A percentile compares a stretch with the other conserved stretches of the same genome.
These are phyloP conservation scores for Fragum whitleyi DNA, from an alignment of 2,888 invertebrate genomes.

Conservation along the genomic window DNA sequence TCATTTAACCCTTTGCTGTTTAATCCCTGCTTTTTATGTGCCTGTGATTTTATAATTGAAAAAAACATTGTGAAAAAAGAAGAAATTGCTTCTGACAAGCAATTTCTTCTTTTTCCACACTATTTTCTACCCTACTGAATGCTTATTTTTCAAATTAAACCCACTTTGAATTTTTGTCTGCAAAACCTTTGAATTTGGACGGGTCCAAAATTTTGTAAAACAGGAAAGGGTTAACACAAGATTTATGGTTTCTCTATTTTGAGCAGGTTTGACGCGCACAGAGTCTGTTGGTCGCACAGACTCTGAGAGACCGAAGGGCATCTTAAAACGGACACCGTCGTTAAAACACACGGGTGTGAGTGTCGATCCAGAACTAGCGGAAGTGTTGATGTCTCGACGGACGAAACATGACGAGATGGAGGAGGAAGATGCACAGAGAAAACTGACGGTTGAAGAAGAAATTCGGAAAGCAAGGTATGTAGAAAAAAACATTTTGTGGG, in stretches of 20 bases:
- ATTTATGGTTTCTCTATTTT: background rate
- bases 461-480: conserved; percentile 71
- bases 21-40: no score
- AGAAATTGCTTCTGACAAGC: no score
- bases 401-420: conserved; percentile 65
- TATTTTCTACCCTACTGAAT: no score
- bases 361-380: conserved; percentile 76
- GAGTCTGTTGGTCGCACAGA: conserved; percentile 71
- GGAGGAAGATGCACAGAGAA: conserved; percentile 58
- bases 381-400: conserved; percentile 71
- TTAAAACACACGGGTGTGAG: conserved; percentile 70
- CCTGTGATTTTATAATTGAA: no score
- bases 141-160: no score
- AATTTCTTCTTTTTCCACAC: no score
- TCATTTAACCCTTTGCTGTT: no score
- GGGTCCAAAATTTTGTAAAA: no score
- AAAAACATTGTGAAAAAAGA: no score
- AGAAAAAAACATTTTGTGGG: background rate
- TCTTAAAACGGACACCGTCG: conserved; percentile 77
- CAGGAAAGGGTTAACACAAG: no score
- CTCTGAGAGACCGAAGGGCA: conserved; percentile 74
- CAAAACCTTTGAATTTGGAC: no score
- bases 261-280: conserved; percentile 44
- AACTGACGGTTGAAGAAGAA: conserved; percentile 71
- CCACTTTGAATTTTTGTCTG: no score